Evolutionary conservation across 2,113 vertebrate species (phyloP).

Genomic region (human): GRCh38 chr5:79325001-79325500

Average conservation of each 20-base stretch:
- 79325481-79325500: constrained; percentile 72
- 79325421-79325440: constrained; percentile 68
- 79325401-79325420: constrained; percentile 69
- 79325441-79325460: constrained; percentile 67
- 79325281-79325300: constrained; percentile 69
- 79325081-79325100: constrained; percentile 1
- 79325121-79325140: constrained; percentile 28
- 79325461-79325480: constrained; percentile 83
- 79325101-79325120: background rate
- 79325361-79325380: constrained; percentile 73
- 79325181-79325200: constrained; percentile 55
- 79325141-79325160: constrained; percentile 34
- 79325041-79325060: background rate
- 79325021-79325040: background rate
- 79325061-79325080: background rate
- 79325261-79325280: constrained; percentile 57
- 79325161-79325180: background rate
- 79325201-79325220: constrained; percentile 5
- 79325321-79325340: constrained; percentile 73
- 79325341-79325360: constrained; percentile 71
- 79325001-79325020: background rate
- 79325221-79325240: constrained; percentile 9
- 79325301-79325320: constrained; percentile 65
- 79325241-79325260: constrained; percentile 49
- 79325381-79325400: constrained; percentile 60